Conservation (phyloP, 2,113 vertebrate species). For the Gallinago paraguaiae region DNA sequence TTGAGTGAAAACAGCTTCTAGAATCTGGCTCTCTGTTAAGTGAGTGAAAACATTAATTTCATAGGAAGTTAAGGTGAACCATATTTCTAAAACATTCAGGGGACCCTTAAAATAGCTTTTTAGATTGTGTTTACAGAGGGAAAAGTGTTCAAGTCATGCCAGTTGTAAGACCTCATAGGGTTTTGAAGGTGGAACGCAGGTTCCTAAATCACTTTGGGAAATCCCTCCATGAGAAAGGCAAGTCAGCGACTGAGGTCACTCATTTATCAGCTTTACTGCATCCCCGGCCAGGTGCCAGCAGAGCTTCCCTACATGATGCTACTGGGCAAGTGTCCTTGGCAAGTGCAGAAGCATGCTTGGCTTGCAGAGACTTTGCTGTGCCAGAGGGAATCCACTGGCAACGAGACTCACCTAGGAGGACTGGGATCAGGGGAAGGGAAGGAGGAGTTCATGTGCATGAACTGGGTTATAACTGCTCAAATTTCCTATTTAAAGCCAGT, state of each 20-base stretch:
- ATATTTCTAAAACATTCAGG: background rate
- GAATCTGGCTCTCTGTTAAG: background rate
- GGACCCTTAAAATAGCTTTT: background rate
- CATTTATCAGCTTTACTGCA: background rate
- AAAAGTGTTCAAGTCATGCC: background rate
- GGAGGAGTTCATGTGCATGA: fast-evolving
- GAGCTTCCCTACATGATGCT: background rate
- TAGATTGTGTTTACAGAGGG: background rate
- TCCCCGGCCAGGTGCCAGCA: background rate
- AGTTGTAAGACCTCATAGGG: background rate
- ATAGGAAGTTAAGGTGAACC: background rate
- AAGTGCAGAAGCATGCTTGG: background rate
- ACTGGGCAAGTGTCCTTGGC: background rate
- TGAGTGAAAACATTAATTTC: background rate
- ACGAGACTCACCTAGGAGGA: background rate
- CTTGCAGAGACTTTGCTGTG: background rate
- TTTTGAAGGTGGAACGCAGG: background rate
- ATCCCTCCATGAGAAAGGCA: background rate
- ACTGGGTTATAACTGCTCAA: background rate
- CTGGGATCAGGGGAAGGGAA: background rate
- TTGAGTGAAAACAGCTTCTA: background rate
- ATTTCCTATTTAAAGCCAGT: background rate
- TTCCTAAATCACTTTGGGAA: background rate
- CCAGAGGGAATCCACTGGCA: background rate
- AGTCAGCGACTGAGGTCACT: background rate